Evolutionary conservation across 1,140 invertebrate species (phyloP).

Genomic region (Orius insidiosus): DNA sequence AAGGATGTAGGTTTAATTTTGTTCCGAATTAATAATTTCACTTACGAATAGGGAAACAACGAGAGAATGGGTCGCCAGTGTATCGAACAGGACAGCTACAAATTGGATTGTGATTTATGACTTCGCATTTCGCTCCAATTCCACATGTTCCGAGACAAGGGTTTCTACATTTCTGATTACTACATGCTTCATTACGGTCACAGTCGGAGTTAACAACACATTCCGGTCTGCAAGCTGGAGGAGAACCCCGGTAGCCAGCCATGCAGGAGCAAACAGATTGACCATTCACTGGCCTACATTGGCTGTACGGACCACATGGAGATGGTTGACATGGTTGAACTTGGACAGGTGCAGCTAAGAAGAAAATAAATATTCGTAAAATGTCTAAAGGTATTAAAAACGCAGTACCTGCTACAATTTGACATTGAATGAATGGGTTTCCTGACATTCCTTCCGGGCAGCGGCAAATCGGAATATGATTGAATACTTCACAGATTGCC

Average conservation of each 20-base stretch:
- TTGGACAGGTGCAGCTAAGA: constrained; percentile 22
- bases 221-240: constrained; percentile 53
- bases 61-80: constrained; percentile 45
- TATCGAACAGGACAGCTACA: constrained; percentile 40
- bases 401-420: constrained; percentile 18
- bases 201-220: constrained; percentile 60
- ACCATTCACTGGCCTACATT: constrained; percentile 37
- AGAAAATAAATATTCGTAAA: neutral
- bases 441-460: constrained; percentile 28
- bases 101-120: constrained; percentile 43
- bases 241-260: constrained; percentile 47
- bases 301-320: constrained; percentile 61
- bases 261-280: constrained; percentile 60
- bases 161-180: constrained; percentile 58
- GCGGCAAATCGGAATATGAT: constrained; percentile 25
- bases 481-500: constrained; percentile 24
- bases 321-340: constrained; percentile 40
- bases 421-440: constrained; percentile 26
- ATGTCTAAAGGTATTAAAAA: neutral
- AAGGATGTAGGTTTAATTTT: constrained; percentile 27
- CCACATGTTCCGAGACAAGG: constrained; percentile 64
- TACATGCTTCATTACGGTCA: constrained; percentile 44
- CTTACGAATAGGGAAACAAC: constrained; percentile 38
- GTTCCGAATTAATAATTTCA: neutral
- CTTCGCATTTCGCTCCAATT: constrained; percentile 45